phyloP scores from a whole-genome alignment of 2,113 vertebrate genomes.

The Fulica atra region DNA sequence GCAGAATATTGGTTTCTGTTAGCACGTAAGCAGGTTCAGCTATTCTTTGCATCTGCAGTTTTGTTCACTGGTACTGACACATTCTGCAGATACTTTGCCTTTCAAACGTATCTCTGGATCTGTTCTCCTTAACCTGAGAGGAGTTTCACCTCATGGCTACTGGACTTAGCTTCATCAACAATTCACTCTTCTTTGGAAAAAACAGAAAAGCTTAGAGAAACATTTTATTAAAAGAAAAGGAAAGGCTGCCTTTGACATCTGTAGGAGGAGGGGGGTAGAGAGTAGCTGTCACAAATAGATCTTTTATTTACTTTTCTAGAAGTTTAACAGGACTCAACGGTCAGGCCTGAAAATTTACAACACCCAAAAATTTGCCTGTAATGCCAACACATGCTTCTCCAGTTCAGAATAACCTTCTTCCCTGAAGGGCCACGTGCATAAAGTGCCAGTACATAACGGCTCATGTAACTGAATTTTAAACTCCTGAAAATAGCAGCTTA shows the following conservation, averaged over 20 bases:
- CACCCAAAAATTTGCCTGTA: neutral
- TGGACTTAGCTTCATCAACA: neutral
- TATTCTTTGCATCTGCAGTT: neutral
- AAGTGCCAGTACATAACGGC: slow-evolving; percentile 46
- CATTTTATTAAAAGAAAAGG: neutral
- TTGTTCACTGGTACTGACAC: neutral
- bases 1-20: neutral
- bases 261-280: neutral
- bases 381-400: neutral
- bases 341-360: neutral
- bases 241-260: neutral
- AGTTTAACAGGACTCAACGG: neutral
- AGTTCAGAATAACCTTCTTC: slow-evolving; percentile 36
- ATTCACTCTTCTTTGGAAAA: neutral
- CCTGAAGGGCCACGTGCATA: slow-evolving; percentile 1
- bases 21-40: neutral
- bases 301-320: neutral
- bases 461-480: slow-evolving; percentile 69
- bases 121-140: neutral
- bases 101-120: neutral
- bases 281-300: neutral
- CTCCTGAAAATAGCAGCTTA: slow-evolving; percentile 73
- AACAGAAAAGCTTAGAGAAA: neutral
- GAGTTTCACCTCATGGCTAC: neutral
- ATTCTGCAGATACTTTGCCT: neutral